Evolutionary conservation across 30 jellyfish, hydroid and myxozoan genomes (phyloP), one percentile per base, ranked within the genome.

Genomic region (Hydra vulgaris): DNA sequence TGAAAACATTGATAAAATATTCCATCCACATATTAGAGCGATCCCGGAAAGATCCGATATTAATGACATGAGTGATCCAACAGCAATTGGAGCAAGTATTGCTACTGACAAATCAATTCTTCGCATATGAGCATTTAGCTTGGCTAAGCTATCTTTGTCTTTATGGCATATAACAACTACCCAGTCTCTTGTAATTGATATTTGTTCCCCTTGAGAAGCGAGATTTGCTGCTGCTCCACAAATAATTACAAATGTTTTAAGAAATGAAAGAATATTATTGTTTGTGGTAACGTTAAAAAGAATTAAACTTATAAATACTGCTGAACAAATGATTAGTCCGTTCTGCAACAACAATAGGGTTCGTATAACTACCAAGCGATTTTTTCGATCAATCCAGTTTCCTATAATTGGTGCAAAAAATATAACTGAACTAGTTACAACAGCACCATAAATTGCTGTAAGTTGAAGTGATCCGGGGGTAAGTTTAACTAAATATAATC

Each of bases 21-120:
- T 94, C 99, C 99, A 94, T 0, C 79, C 83, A 23, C 99, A 94
- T 19, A 94, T 88, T 66, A 94, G 85, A 0, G 85, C 73, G 53
- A 94, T 94, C 12, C 99, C 99, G 56, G 96, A 96, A 4, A 84
- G 16, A 22, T 81, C 86, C 16, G 99, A 94, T 15, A 85, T 90
- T 1, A 81, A 79, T 0, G 91, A 83, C 99, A 94, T 94, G 53
- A 94, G 80, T 19, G 88, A 78, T 18, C 99, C 99, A 74, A 94
- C 99, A 18, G 96, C 99, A 15, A 88, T 80, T 26, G 99, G 99
- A 1, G 95, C 99, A 21, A 88, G 85, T 27, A 94, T 88, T 25
- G 99, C 99, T 74, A 95, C 95, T 0, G 88, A 8, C n/a, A 94
- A 88, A 72, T 94, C 99, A 21, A 94, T 94, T 25, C 99, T 85